Evolutionary conservation across 1,140 invertebrate species (phyloP), one percentile per base, ranked within the genome.

Genomic region (Ruditapes philippinarum): DNA sequence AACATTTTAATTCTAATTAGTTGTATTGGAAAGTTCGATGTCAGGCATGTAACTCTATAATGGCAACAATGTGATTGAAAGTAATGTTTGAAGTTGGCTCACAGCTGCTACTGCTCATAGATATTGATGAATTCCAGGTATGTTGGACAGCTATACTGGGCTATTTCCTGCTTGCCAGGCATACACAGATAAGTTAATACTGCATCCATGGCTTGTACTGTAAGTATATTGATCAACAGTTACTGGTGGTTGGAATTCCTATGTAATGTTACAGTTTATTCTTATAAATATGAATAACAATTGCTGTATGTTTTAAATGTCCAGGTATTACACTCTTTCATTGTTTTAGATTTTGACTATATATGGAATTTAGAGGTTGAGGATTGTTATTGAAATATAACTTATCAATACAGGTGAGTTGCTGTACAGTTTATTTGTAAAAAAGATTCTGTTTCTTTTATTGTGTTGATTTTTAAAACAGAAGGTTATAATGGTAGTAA

Each of bases 41-140:
- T 45, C 42, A 45, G 14, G 42, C 42, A 5, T 45, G 42, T 45
- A 45, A 14, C n/a, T n/a, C n/a, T 45, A 45, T 45, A 45, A 45
- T n/a, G n/a, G n/a, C n/a, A n/a, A n/a, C n/a, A 45, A 45, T 14
- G 14, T 45, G 42, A 62, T 7, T 62, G 57, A 62, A 62, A 62
- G 57, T 62, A 62, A 62, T 62, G 57, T 62, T 62, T 62, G 57
- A 62, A 62, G 57, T 62, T 62, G 28, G n/a, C 57, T 62, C 22
- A 62, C 57, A 62, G 19, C 57, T 62, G 57, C 57, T 14, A 45
- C 42, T 62, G 57, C 57, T 62, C 57, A 62, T 28, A 9, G 57
- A 28, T 62, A 62, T 62, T 62, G 57, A 62, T 62, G 57, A 62
- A 62, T 62, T 62, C 57, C 57, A 62, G 57, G 57, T 62, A 62